phyloP scores from a whole-genome alignment of 2,888 invertebrate species.

The Caenorhabditis japonica region DNA sequence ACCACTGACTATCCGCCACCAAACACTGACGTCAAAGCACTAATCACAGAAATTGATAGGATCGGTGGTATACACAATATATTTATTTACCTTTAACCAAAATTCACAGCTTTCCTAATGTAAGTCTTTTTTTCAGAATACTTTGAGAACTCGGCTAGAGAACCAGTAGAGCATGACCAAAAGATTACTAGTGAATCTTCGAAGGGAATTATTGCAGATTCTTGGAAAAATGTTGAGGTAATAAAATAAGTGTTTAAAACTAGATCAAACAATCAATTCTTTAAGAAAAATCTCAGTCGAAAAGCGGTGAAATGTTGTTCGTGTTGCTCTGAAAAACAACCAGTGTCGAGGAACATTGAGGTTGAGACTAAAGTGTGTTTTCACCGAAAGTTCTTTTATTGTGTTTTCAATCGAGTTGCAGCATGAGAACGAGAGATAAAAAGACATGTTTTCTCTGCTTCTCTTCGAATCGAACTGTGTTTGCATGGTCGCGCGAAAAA shows the following conservation, averaged over 20 bases:
- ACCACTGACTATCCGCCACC: background rate
- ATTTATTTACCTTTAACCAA: background rate
- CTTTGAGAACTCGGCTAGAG: constrained; percentile 42
- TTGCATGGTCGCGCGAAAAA: no score
- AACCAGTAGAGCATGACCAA: constrained; percentile 30
- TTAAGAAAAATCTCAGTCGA: constrained; percentile 25
- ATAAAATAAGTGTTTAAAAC: background rate
- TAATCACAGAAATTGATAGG: constrained; percentile 44
- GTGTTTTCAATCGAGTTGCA: no score
- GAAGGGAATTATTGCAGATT: constrained; percentile 24
- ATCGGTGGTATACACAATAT: constrained; percentile 21
- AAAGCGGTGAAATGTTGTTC: constrained; percentile 30
- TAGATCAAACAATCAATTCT: background rate
- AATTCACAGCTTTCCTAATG: background rate
- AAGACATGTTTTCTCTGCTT: no score
- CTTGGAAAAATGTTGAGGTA: constrained; percentile 18
- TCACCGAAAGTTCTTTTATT: no score
- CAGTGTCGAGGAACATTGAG: constrained; percentile 31
- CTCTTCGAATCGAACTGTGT: no score
- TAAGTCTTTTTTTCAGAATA: constrained; percentile 40
- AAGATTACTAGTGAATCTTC: constrained; percentile 24
- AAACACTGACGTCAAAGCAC: constrained; percentile 34
- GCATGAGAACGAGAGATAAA: no score
- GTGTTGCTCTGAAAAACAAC: constrained; percentile 47
- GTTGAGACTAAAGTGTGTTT: constrained; percentile 28